Conservation (phyloP, 2,113 vertebrate genomes). For the Oostethus manadensis region DNA sequence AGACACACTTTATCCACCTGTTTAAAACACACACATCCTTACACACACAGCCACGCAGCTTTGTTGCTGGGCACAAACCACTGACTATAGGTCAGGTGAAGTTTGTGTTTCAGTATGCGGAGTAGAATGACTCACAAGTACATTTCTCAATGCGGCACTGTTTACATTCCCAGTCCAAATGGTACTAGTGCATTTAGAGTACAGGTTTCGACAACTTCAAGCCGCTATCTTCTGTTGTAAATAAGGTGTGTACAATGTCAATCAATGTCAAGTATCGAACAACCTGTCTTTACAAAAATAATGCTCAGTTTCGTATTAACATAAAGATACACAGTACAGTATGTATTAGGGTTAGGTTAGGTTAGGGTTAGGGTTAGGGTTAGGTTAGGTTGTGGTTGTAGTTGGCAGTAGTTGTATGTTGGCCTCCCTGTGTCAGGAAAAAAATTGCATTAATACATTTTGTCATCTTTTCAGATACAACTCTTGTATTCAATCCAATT, state of each 20-base stretch:
- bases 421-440: too few species aligned
- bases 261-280: not conserved
- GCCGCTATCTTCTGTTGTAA: not conserved
- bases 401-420: not conserved
- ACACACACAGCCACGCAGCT: not conserved
- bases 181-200: not conserved
- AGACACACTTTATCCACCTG: not conserved
- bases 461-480: not conserved
- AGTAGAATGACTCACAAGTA: constrained; percentile 26
- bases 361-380: too few species aligned
- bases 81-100: not conserved
- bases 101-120: constrained; percentile 23
- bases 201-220: not conserved
- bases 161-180: constrained; percentile 8
- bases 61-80: constrained; percentile 13
- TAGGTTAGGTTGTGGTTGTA: not conserved
- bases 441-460: too few species aligned
- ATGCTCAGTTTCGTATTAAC: not conserved
- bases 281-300: not conserved
- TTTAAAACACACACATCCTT: too few species aligned
- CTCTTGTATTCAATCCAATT: not conserved
- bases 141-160: constrained; percentile 9
- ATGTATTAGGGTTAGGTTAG: too few species aligned
- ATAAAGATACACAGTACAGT: not conserved
- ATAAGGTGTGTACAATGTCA: not conserved